A percentile compares a stretch with the other conserved stretches of the same genome.
Conservation (phyloP, 2,797 vertebrate species). For the Pipistrellus pipistrellus region DNA sequence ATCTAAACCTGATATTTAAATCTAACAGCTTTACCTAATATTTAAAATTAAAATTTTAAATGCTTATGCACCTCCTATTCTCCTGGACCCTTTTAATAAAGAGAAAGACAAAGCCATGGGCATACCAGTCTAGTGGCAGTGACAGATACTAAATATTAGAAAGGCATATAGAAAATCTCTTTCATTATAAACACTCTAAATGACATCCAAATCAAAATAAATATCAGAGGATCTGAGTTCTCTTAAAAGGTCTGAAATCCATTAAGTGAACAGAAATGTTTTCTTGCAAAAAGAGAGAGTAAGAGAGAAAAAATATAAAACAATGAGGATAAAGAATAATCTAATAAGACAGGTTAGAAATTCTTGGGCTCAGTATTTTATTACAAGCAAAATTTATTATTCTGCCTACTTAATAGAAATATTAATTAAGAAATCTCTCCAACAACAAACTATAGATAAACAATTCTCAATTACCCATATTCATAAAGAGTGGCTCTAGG, state of each 20-base stretch:
- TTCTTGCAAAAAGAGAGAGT: slow-evolving; percentile 52
- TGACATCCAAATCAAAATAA: slow-evolving; percentile 85
- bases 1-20: slow-evolving; percentile 71
- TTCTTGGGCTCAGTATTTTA: slow-evolving; percentile 63
- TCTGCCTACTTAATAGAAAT: slow-evolving; percentile 60
- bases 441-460: slow-evolving; percentile 42
- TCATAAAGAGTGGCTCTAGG: slow-evolving; percentile 57
- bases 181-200: slow-evolving; percentile 80
- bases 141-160: slow-evolving; percentile 79
- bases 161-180: slow-evolving; percentile 79
- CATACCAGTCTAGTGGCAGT: slow-evolving; percentile 66
- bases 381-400: slow-evolving; percentile 67
- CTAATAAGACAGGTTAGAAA: slow-evolving; percentile 66
- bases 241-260: slow-evolving; percentile 77
- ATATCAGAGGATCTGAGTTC: slow-evolving; percentile 81
- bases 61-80: slow-evolving; percentile 75
- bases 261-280: slow-evolving; percentile 78
- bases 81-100: slow-evolving; percentile 74
- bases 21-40: slow-evolving; percentile 63
- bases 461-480: slow-evolving; percentile 53
- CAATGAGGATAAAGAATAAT: slow-evolving; percentile 64
- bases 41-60: slow-evolving; percentile 75
- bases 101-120: slow-evolving; percentile 71
- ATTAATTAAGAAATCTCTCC: slow-evolving; percentile 68
- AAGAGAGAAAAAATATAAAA: slow-evolving; percentile 60